Evolutionary conservation across 2,797 vertebrate species (phyloP).

Genomic region (Betta splendens): DNA sequence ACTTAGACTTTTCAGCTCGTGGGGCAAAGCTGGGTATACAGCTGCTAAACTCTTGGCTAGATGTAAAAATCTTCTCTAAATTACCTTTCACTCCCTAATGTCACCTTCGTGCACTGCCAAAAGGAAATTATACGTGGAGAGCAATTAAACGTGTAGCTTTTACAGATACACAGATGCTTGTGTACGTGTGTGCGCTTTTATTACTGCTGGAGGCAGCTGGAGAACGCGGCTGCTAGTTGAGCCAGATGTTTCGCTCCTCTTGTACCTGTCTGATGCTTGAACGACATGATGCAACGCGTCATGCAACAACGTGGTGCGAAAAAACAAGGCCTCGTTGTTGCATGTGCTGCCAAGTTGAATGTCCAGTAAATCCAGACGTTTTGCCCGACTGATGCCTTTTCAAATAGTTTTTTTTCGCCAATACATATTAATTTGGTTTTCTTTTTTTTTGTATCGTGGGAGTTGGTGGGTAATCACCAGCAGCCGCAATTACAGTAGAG

Average conservation of each 20-base stretch:
- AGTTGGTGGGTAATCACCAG: background rate
- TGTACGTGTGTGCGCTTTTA: constrained; percentile 14
- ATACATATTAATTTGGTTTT: background rate
- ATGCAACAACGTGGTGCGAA: background rate
- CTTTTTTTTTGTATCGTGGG: background rate
- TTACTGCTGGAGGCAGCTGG: constrained; percentile 27
- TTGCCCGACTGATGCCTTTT: background rate
- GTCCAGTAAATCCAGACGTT: background rate
- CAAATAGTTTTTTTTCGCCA: constrained; percentile 9
- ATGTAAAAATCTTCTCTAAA: constrained; percentile 46
- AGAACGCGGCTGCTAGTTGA: constrained; percentile 25
- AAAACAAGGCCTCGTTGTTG: background rate
- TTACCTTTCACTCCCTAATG: constrained; percentile 32
- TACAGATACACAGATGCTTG: constrained; percentile 29
- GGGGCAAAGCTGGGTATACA: constrained; percentile 33
- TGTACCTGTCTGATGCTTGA: constrained; percentile 7
- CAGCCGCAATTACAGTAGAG: background rate
- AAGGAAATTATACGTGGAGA: constrained; percentile 38
- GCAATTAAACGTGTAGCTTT: constrained; percentile 41
- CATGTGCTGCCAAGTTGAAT: background rate
- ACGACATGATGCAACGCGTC: background rate
- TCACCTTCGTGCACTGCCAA: constrained; percentile 45
- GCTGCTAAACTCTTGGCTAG: constrained; percentile 50
- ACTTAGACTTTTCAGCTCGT: constrained; percentile 43
- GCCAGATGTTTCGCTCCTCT: constrained; percentile 47